Base-by-base conservation (phyloP, 2,888 invertebrate genomes). In the Eupithecia inturbata region DNA sequence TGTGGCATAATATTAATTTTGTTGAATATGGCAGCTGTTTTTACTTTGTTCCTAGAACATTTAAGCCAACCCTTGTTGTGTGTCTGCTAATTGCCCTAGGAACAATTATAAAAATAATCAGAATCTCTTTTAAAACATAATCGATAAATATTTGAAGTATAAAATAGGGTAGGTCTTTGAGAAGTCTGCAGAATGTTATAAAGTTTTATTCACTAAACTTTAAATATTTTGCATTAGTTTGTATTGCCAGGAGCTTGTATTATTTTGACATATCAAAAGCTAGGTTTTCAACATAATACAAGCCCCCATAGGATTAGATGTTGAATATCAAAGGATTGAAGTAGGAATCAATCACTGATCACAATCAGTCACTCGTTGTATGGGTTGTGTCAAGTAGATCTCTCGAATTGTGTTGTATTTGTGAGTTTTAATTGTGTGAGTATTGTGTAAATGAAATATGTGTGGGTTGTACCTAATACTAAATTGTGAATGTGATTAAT, bases 311-410 rank as follows among this genome's bases (percentile, higher is more conserved):
- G 19, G 14, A 63, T 36, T 41, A 39, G 39, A 39, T 19, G 36
- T 53, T 36, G 31, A 16, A 70, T 63, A 53, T 60, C 19, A 63
- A 67, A 69, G 28, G 4, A 26, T 26, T 57, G 57, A 57, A 14
- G 26, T 26, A 57, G 57, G 26, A 57, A 57, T 57, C 57, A 26
- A 57, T 57, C 57, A n/a, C 57, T 26, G 57, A 57, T 57, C 53
- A 49, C 41, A 53, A 70, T 73, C 67, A 57, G 63, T 72, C 67
- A 49, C 16, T 72, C 41, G 67, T 64, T 62, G 71, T 81, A 82
- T 86, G 84, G 87, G 87, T 88, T 89, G 88, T 88, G 88, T 86
- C 82, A 83, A 62, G 82, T 84, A 85, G 88, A 88, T 89, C 89
- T 88, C 88, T 87, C 82, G 82, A 85, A 86, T 84, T 81, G 79